Evolutionary conservation across 1,140 invertebrate genomes (phyloP), one percentile per base, ranked within the genome.

Genomic region (Maconellicoccus hirsutus): DNA sequence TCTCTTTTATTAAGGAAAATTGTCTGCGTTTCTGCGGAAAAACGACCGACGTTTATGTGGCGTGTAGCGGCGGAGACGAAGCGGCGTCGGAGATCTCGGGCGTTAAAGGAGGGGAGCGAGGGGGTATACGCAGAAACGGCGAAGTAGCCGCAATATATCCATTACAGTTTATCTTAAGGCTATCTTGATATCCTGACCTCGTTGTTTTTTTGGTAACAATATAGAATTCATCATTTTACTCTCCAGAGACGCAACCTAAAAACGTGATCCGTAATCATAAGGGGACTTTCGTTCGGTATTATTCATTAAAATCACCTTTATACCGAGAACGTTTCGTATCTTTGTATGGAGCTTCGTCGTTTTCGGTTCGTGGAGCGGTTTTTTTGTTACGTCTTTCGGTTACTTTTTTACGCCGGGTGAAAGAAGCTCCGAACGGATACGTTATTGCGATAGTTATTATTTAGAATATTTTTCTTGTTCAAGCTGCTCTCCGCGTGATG

Each of bases 201-300:
- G 61, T 66, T 66, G 61, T 66, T 66, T n/a, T n/a, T 66, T 66
- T 66, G 25, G 61, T 66, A 66, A 66, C 61, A 66, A 66, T 66
- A 66, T 66, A 66, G 61, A 66, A 66, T 66, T 23, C 61, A 66
- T 66, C 61, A 66, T 66, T 66, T 66, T 19, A 19, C 19, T 66
- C 61, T 66, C 61, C 25, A 12, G 61, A 25, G 61, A 66, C 61
- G 21, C 61, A 66, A 66, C 61, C 61, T 26, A 26, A 23, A 66
- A 66, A 66, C 61, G 61, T 66, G 61, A 66, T 66, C 61, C 61
- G 61, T 66, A 25, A 66, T 66, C 61, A 26, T 25, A 66, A 66
- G 61, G 61, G 61, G 61, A 25, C 25, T 66, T 66, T 66, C 61
- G 25, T 66, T 26, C 61, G 22, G 19, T 12, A 19, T 66, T 25